These are phyloP conservation scores for Oceanites oceanicus DNA, from an alignment of 2,113 vertebrate genomes.

Conservation along the genomic window DNA sequence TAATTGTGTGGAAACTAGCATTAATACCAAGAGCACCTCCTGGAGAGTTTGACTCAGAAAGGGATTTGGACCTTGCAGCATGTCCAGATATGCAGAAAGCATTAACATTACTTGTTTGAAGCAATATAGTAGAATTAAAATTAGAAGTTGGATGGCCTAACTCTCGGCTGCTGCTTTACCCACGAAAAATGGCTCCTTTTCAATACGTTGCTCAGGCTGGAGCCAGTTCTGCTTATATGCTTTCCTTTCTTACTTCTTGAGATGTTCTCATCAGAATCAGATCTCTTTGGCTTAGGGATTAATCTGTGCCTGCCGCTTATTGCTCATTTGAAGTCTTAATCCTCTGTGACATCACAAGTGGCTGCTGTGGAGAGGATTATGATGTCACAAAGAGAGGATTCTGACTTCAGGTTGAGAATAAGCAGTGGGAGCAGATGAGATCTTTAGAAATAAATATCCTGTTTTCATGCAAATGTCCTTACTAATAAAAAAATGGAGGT, in stretches of 20 bases:
- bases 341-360: slow-evolving; percentile 65
- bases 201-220: background rate
- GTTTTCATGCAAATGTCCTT: slow-evolving; percentile 49
- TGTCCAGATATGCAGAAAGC: background rate
- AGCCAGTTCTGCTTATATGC: slow-evolving; percentile 36
- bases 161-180: background rate
- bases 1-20: background rate
- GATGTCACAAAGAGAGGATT: slow-evolving; percentile 67
- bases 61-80: background rate
- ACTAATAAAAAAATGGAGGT: slow-evolving; percentile 50
- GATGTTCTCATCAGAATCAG: slow-evolving; percentile 60
- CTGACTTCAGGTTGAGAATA: slow-evolving; percentile 58
- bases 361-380: slow-evolving; percentile 59
- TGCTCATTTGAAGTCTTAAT: slow-evolving; percentile 67
- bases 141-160: background rate
- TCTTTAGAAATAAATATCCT: slow-evolving; percentile 51
- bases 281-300: slow-evolving; percentile 51
- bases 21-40: background rate
- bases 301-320: slow-evolving; percentile 38
- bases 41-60: background rate
- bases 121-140: background rate
- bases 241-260: slow-evolving; percentile 49
- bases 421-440: slow-evolving; percentile 41
- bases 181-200: slow-evolving; percentile 13
- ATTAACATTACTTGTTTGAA: background rate